Conservation (phyloP, 2,888 invertebrate species). For the Perizoma flavofasciatum region DNA sequence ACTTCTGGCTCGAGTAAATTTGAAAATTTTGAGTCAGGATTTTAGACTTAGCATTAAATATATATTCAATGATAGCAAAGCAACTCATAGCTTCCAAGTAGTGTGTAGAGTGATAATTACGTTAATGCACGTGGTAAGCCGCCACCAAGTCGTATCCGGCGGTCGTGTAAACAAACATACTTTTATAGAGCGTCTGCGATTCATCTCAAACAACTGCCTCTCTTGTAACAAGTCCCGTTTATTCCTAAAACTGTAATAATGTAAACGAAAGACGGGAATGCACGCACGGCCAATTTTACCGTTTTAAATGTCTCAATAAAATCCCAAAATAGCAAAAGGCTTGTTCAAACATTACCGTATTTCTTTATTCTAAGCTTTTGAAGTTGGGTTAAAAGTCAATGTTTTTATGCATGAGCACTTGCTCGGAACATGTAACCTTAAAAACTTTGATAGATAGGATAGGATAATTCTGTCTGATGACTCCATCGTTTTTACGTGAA, state of each 20-base stretch:
- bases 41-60: not conserved
- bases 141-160: conserved; percentile 68
- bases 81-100: conserved; percentile 12
- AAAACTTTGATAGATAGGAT: conserved; percentile 13
- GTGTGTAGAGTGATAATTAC: conserved; percentile 57
- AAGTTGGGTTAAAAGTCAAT: conserved; percentile 11
- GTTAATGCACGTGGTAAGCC: conserved; percentile 62
- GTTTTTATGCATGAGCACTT: conserved; percentile 10
- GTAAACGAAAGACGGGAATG: conserved; percentile 41
- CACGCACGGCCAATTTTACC: conserved; percentile 4
- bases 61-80: not conserved
- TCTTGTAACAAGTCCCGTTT: conserved; percentile 51
- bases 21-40: too few species aligned
- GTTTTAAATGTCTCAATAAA: conserved; percentile 19
- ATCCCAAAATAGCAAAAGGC: conserved; percentile 17
- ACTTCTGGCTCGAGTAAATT: not conserved
- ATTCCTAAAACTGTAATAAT: conserved; percentile 47
- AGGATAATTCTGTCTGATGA: conserved; percentile 22
- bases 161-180: conserved; percentile 71
- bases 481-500: conserved; percentile 12
- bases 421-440: conserved; percentile 12
- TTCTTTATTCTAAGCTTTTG: conserved; percentile 14
- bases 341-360: conserved; percentile 13
- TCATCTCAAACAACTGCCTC: conserved; percentile 61
- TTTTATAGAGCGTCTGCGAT: conserved; percentile 77